Conservation (phyloP, 2,888 invertebrate species). For the Meta bourneti region DNA sequence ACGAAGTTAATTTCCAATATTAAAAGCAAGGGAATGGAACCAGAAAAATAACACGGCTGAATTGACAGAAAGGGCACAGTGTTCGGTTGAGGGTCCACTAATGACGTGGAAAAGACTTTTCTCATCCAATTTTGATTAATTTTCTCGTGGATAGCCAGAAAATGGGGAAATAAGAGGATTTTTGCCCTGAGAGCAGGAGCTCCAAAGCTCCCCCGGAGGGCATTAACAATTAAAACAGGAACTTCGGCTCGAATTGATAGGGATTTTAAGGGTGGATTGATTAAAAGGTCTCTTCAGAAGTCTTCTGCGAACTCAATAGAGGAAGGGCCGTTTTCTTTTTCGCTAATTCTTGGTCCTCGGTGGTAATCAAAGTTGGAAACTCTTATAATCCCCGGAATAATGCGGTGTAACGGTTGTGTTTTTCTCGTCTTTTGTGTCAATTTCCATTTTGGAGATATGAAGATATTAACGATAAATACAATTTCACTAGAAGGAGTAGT, state of each 20-base stretch:
- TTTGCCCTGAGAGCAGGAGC: not conserved
- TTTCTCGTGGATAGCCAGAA: not conserved
- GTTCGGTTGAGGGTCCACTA: not conserved
- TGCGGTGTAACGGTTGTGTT: too few species aligned
- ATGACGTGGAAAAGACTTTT: constrained; percentile 37
- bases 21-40: too few species aligned
- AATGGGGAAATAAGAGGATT: constrained; percentile 39
- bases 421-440: too few species aligned
- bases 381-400: too few species aligned
- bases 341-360: not conserved
- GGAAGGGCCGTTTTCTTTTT: not conserved
- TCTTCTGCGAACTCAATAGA: not conserved
- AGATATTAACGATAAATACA: too few species aligned
- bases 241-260: constrained; percentile 2
- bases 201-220: not conserved
- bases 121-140: constrained; percentile 55
- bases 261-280: constrained; percentile 20
- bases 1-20: too few species aligned
- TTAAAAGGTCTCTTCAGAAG: not conserved
- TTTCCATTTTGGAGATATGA: too few species aligned
- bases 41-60: too few species aligned
- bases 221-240: constrained; percentile 49
- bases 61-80: too few species aligned
- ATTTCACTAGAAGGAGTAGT: too few species aligned
- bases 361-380: not conserved